Conservation (phyloP, 2,797 vertebrate genomes). For the Tapirus indicus region DNA sequence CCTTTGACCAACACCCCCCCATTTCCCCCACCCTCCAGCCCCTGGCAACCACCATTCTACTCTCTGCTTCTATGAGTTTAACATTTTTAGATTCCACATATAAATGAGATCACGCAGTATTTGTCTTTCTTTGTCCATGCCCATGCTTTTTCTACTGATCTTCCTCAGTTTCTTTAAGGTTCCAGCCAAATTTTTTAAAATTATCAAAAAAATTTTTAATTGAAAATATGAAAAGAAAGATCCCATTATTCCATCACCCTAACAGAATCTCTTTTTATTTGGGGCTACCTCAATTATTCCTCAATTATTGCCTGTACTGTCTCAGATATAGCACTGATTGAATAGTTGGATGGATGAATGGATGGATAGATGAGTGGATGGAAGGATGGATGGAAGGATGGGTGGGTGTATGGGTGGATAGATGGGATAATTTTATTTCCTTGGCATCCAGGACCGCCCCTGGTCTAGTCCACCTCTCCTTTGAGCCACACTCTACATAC, state of each 20-base stretch:
- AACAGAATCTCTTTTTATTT: neutral
- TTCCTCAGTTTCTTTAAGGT: neutral
- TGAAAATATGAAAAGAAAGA: neutral
- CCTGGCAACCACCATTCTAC: neutral
- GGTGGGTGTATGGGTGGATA: neutral
- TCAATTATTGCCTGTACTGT: neutral
- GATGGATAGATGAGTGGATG: neutral
- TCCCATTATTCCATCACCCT: neutral
- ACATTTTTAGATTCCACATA: neutral
- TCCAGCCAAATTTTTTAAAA: neutral
- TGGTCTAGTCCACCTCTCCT: neutral
- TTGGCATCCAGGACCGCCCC: neutral
- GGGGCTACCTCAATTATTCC: neutral
- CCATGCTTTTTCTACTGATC: neutral
- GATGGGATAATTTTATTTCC: neutral
- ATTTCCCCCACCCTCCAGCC: accelerated
- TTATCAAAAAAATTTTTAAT: neutral
- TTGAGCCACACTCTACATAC: neutral
- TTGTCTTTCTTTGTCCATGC: neutral
- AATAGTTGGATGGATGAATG: neutral
- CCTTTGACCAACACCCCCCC: no score
- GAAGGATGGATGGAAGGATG: neutral
- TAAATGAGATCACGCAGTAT: neutral
- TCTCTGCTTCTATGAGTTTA: neutral
- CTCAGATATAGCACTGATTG: neutral